Evolutionary conservation across 1,140 invertebrate species (phyloP).

Genomic region (Dysdera silvatica): DNA sequence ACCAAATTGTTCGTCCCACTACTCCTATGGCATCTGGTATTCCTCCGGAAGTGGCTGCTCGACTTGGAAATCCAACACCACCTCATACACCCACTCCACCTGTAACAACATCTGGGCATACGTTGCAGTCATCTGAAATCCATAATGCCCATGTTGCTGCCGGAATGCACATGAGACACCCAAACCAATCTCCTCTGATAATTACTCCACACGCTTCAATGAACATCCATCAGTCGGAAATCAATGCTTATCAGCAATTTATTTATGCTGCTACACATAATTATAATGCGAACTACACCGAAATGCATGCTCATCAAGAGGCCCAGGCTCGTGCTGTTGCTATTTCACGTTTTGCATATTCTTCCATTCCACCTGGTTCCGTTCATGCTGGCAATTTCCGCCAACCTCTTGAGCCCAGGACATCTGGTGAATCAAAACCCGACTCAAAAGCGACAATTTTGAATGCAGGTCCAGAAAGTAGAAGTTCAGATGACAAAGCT

Average conservation of each 20-base stretch:
- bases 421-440: slow-evolving; percentile 27
- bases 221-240: slow-evolving; percentile 20
- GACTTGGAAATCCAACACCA: slow-evolving; percentile 27
- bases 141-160: slow-evolving; percentile 4
- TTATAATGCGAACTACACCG: slow-evolving; percentile 16
- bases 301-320: slow-evolving; percentile 32
- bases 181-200: slow-evolving; percentile 17
- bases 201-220: slow-evolving; percentile 23
- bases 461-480: neutral
- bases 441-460: slow-evolving; percentile 27
- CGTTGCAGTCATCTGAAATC: slow-evolving; percentile 6
- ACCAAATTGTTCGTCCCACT: slow-evolving; percentile 28
- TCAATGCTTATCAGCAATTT: slow-evolving; percentile 29
- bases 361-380: slow-evolving; percentile 1
- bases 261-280: slow-evolving; percentile 24
- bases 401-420: slow-evolving; percentile 13
- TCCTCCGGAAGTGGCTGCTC: slow-evolving; percentile 28
- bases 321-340: slow-evolving; percentile 23
- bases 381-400: slow-evolving; percentile 11
- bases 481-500: slow-evolving; percentile 12
- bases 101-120: slow-evolving; percentile 2
- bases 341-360: slow-evolving; percentile 5
- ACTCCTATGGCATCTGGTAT: slow-evolving; percentile 26
- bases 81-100: slow-evolving; percentile 31
- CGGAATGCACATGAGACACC: slow-evolving; percentile 28